These are phyloP conservation scores for Tryphoninae sp. DNA, from an alignment of 2,888 invertebrate species.

Conservation along the genomic window DNA sequence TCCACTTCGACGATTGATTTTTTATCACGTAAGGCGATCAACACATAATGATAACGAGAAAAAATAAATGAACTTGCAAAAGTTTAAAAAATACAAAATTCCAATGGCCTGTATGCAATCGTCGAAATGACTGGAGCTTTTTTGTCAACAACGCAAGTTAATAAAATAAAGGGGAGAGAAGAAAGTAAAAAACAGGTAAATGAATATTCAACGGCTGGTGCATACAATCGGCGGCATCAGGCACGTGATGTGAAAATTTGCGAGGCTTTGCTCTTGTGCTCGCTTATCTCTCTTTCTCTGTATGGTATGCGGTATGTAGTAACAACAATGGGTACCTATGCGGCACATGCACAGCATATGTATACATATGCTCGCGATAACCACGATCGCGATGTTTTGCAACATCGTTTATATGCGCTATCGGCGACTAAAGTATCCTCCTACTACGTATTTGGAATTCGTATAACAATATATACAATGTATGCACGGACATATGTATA, in stretches of 20 bases:
- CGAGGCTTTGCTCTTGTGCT: conserved; percentile 12
- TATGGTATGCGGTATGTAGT: background rate
- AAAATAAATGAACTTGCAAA: conserved; percentile 1
- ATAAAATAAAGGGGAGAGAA: conserved; percentile 31
- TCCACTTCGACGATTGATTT: no score
- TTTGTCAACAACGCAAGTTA: conserved; percentile 26
- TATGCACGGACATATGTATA: background rate
- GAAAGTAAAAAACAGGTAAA: conserved; percentile 15
- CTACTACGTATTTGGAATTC: background rate
- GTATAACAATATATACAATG: background rate
- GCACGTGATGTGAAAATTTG: conserved; percentile 46
- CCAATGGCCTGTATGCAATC: background rate
- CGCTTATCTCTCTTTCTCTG: background rate
- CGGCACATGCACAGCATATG: background rate
- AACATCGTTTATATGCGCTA: conserved; percentile 41
- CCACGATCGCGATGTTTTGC: conserved; percentile 17
- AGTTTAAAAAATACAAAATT: background rate
- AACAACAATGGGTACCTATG: background rate
- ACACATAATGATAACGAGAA: conserved; percentile 1
- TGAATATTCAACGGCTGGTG: conserved; percentile 55
- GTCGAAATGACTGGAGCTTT: conserved; percentile 19
- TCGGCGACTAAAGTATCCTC: conserved; percentile 15
- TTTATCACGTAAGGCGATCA: background rate
- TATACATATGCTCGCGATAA: conserved; percentile 20
- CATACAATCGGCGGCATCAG: conserved; percentile 10